Evolutionary conservation across 2,888 invertebrate genomes (phyloP), one percentile per base, ranked within the genome.

Genomic region (Himalopsyche tibetana): DNA sequence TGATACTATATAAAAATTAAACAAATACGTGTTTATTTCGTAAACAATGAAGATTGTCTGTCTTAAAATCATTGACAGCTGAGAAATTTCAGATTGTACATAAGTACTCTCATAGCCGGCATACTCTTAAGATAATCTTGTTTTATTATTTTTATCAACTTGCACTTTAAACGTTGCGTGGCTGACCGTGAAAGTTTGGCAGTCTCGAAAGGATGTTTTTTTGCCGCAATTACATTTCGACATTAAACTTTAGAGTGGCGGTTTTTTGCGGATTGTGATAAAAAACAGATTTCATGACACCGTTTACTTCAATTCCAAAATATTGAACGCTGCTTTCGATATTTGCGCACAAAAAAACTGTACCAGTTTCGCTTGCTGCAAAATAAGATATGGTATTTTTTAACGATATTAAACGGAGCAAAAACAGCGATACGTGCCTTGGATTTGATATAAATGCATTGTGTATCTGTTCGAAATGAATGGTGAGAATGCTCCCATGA

Each of bases 401-500:
- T 36, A 38, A 19, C 15, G 74, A 74, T 74, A 74, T 74, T 38
- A 55, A 55, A n/a, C 56, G 40, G 5, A 38, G 56, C 28, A 84
- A 84, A 84, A 84, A 84, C 55, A 55, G 11, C 69, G 17, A 15
- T 69, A 69, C 83, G 83, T 83, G 83, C 83, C 69, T 69, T 83
- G 63, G 83, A 51, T 69, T 51, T 45, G 28, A 51, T 19, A 69
- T 79, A 55, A 45, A 36, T 56, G 82, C 63, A 63, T 69, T 84
- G 81, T 80, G 80, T 56, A 42, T 56, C 81, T 80, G 56, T 51
- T 84, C 51, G 36, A 19, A 85, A 85, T 79, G 82, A 81, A 80
- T 36, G 17, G 85, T 85, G 85, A 74, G 85, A 85, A 81, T 63
- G 74, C 40, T 85, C 85, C 79, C 85, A 79, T 55, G 85, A 80